Percentiles rank a stretch among this genome's conserved stretches.
Conservation (phyloP, 2,888 invertebrate species). For the Drosophila kanekoi region DNA sequence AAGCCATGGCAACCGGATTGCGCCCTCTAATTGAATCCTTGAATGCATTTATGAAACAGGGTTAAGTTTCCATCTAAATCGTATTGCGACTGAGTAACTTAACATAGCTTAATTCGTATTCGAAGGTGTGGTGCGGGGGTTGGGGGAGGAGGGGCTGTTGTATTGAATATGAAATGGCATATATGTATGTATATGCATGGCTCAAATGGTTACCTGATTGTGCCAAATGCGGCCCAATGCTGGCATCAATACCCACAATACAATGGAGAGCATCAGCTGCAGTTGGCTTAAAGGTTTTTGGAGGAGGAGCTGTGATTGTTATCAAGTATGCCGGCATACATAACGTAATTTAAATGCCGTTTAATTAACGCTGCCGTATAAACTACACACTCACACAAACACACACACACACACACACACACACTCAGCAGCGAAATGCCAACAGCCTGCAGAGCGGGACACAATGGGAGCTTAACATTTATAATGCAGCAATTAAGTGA, state of each 20-base stretch:
- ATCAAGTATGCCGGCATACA: constrained; percentile 33
- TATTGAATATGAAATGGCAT: too few relatives aligned
- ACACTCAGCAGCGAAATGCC: constrained; percentile 5
- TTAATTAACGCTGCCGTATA: constrained; percentile 49
- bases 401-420: neutral
- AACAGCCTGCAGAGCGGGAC: neutral
- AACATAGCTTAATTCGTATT: too few relatives aligned
- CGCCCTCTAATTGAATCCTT: too few relatives aligned
- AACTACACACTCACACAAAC: constrained; percentile 11
- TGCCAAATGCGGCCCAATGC: constrained; percentile 5
- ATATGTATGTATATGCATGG: constrained; percentile 2
- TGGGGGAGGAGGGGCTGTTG: too few relatives aligned
- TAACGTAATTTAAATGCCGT: constrained; percentile 39
- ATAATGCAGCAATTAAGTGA: constrained; percentile 56
- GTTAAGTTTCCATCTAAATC: too few relatives aligned
- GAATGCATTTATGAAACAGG: too few relatives aligned
- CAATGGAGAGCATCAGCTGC: constrained; percentile 22
- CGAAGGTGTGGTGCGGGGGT: too few relatives aligned
- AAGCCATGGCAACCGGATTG: too few relatives aligned
- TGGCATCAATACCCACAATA: neutral
- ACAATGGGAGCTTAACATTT: constrained; percentile 53
- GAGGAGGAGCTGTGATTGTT: constrained; percentile 1
- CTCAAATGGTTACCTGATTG: neutral
- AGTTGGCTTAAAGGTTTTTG: constrained; percentile 11
- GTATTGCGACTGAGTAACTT: too few relatives aligned